Evolutionary conservation across 2,797 vertebrate species (phyloP), one percentile per base, ranked within the genome.

Genomic region (Lycodopsis pacificus): DNA sequence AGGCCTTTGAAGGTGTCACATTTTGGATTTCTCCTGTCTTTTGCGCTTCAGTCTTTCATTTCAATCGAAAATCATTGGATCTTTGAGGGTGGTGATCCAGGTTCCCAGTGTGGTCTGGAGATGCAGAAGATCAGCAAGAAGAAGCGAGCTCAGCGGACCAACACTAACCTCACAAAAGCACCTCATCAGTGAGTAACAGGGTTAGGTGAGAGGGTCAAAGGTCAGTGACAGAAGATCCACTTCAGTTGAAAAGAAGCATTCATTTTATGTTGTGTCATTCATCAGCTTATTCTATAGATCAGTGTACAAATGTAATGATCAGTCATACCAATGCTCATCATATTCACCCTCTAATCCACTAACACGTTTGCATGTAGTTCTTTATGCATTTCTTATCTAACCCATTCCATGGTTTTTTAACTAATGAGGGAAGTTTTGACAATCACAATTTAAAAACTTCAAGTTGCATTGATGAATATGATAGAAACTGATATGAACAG

Each of bases 121-220:
- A 91, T 91, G 90, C 83, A 85, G 88, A 82, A 78, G 71, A 65
- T 25, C 27, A 80, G 48, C 9, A 64, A 64, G 77, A 88, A 86
- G 76, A 88, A 71, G 48, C 73, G 1, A 49, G 64, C 12, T 44
- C 69, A 65, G 61, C 66, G 68, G 75, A 76, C 13, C 22, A 48
- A 32, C 4, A 7, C 12, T 4, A 38, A 77, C 38, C 65, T 77
- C 59, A 34, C 46, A 12, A 87, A 87, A 72, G 67, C 77, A 69
- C 70, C 87, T 66, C 69, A 57, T 44, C 66, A 32, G 90, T 90
- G 84, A 91, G 90, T 89, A 80, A 69, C 40, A 27, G 49, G n/a
- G 30, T 38, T 17, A 13, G 25, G 17, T 8, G 27, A 40, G 17
- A 65, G 25, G 53, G 22, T 22, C 14, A 4, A 51, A 15, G 42